A percentile compares a stretch with the other conserved stretches of the same genome.
Evolutionary conservation across 1,140 invertebrate genomes (phyloP).

Genomic region (Cyphomyrmex costatus): DNA sequence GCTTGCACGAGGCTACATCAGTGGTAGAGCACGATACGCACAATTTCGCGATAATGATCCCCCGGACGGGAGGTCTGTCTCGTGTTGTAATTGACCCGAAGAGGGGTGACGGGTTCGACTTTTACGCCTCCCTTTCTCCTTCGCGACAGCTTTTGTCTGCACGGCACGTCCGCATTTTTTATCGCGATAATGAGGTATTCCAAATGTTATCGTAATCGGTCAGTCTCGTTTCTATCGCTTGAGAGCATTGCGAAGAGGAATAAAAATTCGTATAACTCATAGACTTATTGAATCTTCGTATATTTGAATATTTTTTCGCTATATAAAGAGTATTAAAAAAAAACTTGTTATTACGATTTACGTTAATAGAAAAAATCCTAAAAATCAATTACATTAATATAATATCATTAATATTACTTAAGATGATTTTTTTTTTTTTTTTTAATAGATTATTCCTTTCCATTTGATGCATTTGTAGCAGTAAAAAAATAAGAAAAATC

Average conservation of each 20-base stretch:
- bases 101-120: slow-evolving; percentile 42
- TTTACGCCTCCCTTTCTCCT: slow-evolving; percentile 18
- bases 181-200: slow-evolving; percentile 51
- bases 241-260: neutral
- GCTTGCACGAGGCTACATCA: neutral
- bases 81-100: slow-evolving; percentile 59
- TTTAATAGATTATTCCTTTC: neutral
- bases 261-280: neutral
- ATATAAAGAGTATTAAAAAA: neutral
- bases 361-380: neutral
- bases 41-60: slow-evolving; percentile 65
- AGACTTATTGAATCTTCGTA: neutral
- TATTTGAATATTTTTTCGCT: neutral
- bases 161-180: slow-evolving; percentile 52
- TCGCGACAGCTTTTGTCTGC: slow-evolving; percentile 54
- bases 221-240: neutral
- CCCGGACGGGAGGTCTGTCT: slow-evolving; percentile 37
- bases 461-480: neutral
- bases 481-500: neutral
- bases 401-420: neutral
- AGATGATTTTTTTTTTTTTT: neutral
- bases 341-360: neutral
- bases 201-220: slow-evolving; percentile 45
- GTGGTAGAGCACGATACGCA: slow-evolving; percentile 44
- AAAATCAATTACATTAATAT: neutral